Percentiles rank a stretch among this genome's conserved stretches.
These are phyloP conservation scores for Meda fulgida DNA, from an alignment of 2,797 vertebrate species.

Conservation along the genomic window DNA sequence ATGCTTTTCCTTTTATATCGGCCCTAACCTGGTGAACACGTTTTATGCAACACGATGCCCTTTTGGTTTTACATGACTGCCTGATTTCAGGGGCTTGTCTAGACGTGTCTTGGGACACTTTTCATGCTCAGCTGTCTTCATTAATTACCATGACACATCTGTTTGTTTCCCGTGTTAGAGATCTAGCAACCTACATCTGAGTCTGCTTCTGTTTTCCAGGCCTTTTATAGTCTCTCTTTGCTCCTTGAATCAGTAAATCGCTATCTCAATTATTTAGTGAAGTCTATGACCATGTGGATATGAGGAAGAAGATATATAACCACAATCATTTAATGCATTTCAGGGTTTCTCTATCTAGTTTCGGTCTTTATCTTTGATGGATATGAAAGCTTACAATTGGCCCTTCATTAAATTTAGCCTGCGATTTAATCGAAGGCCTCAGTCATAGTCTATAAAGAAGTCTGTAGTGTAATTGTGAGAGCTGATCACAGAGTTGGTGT, in stretches of 20 bases:
- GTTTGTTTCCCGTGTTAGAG: constrained; percentile 14
- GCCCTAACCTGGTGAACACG: neutral
- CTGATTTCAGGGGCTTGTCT: constrained; percentile 31
- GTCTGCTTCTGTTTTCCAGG: neutral
- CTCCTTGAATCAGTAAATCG: neutral
- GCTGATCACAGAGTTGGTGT: constrained; percentile 2
- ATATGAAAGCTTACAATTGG: constrained; percentile 4
- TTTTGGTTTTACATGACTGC: constrained; percentile 8
- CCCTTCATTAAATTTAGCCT: neutral
- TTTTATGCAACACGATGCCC: neutral
- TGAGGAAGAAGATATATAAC: neutral
- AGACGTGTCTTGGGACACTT: constrained; percentile 41
- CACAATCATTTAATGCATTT: neutral
- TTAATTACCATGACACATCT: constrained; percentile 46
- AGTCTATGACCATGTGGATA: neutral
- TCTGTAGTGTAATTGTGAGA: constrained; percentile 9
- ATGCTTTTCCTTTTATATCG: neutral
- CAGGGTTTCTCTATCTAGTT: neutral
- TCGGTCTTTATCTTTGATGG: neutral
- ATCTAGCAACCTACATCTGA: neutral
- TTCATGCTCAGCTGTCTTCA: constrained; percentile 40
- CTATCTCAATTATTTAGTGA: neutral
- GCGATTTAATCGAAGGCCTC: neutral
- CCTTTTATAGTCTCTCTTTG: neutral
- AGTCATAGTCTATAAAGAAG: constrained; percentile 13